These are phyloP conservation scores for Autographa gamma DNA, from an alignment of 2,888 invertebrate species.

Conservation along the genomic window DNA sequence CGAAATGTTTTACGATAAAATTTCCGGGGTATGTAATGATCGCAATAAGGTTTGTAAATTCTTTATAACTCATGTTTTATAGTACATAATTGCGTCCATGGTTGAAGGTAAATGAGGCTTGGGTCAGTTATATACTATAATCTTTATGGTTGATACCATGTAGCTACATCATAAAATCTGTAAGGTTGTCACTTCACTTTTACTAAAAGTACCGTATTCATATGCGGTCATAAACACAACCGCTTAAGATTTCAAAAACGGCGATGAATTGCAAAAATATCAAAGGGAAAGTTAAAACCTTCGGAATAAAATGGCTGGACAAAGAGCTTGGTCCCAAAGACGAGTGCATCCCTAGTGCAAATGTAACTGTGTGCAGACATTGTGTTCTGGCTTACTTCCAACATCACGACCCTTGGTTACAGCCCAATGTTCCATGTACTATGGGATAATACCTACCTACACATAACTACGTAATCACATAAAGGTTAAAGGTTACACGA, in stretches of 20 bases:
- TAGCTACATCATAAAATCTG: not conserved
- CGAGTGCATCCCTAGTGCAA: slow-evolving; percentile 68
- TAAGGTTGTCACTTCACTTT: not conserved
- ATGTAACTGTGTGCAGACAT: slow-evolving; percentile 80
- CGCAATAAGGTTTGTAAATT: slow-evolving; percentile 47
- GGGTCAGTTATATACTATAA: too few relatives aligned
- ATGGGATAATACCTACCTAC: slow-evolving; percentile 58
- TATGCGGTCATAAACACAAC: not conserved
- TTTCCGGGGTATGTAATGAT: slow-evolving; percentile 43
- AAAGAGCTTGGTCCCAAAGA: slow-evolving; percentile 54
- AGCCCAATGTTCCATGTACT: slow-evolving; percentile 65
- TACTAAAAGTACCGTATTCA: not conserved
- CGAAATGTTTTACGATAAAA: slow-evolving; percentile 33
- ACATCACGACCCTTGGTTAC: slow-evolving; percentile 73
- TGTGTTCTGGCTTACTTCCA: slow-evolving; percentile 80
- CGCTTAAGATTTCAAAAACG: not conserved
- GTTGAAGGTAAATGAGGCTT: not conserved
- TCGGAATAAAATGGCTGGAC: slow-evolving; percentile 44
- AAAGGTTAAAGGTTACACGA: slow-evolving; percentile 25
- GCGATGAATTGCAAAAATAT: slow-evolving; percentile 20
- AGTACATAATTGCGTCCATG: slow-evolving; percentile 43
- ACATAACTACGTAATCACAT: slow-evolving; percentile 30
- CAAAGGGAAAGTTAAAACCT: slow-evolving; percentile 45
- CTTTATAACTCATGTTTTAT: slow-evolving; percentile 28
- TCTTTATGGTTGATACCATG: too few relatives aligned